phyloP scores from a whole-genome alignment of 2,888 invertebrate genomes.

The Globia sparganii region DNA sequence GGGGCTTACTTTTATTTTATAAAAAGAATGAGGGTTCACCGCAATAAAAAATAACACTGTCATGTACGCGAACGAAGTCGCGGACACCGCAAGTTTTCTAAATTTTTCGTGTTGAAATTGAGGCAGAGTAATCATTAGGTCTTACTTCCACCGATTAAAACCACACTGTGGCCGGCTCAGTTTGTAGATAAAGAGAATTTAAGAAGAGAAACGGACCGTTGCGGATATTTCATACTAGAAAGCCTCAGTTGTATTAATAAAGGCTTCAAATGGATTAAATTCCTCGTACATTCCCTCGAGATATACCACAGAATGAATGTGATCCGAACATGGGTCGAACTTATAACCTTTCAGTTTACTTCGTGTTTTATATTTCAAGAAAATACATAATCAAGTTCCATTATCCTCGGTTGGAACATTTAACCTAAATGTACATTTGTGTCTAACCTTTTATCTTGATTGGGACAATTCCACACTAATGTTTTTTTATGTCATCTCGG shows the following conservation, averaged over 20 bases:
- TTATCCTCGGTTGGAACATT: conserved; percentile 47
- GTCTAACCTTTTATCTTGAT: conserved; percentile 30
- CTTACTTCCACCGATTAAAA: conserved; percentile 1
- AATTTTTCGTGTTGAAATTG: conserved; percentile 2
- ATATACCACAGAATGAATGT: neutral
- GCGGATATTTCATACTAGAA: conserved; percentile 5
- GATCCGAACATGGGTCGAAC: neutral
- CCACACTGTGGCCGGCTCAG: neutral
- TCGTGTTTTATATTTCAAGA: conserved; percentile 30
- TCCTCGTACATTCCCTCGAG: conserved; percentile 9
- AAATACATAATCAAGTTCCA: conserved; percentile 42
- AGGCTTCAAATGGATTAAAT: conserved; percentile 21
- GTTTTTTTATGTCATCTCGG: neutral
- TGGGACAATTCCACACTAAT: conserved; percentile 38
- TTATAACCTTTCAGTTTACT: conserved; percentile 9
- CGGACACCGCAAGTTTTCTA: neutral
- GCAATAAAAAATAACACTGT: neutral
- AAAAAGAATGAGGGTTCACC: neutral
- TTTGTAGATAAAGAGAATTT: neutral
- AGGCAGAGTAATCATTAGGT: conserved; percentile 4
- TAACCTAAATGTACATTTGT: conserved; percentile 51
- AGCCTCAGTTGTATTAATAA: conserved; percentile 12
- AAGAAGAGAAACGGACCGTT: neutral
- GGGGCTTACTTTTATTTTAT: neutral
- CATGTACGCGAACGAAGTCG: neutral